Base-by-base conservation (phyloP, 2,888 invertebrate species). In the Drosophila infuscata region DNA sequence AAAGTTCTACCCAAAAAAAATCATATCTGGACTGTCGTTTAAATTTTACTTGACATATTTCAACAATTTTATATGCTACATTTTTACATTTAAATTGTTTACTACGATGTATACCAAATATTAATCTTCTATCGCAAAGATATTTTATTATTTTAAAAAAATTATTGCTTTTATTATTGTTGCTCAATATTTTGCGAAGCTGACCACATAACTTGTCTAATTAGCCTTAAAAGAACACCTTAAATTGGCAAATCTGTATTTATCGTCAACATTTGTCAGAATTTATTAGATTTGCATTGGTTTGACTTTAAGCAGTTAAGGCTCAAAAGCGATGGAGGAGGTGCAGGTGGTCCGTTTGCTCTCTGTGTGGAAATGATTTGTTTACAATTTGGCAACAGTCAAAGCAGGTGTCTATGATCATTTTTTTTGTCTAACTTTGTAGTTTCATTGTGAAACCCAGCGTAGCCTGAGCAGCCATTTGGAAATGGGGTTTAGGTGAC, bases 401-500 rank as follows among this genome's bases (percentile, higher is more conserved):
- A 30, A 51, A 51, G 68, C 48, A 56, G 32, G 36, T 76, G 72
- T 64, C 49, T 46, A 53, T 46, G 61, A 61, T 63, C 57, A 69
- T 60, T 59, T 49, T 60, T 49, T 61, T 70, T 49, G 38, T 38
- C 56, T 46, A 63, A 57, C 59, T 63, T 54, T 60, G 49, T 60
- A 8, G 17, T 25, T 11, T 52, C 25, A 57, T 78, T 68, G 67
- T 62, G 71, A 59, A 78, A 78, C 56, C 20, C 53, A 38, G 30
- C 65, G 41, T 30, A 70, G 59, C 54, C 52, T 64, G 62, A 54
- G 76, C 79, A 75, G 59, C 66, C 68, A 72, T 35, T 75, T 82
- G 82, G 65, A 84, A 76, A 85, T 77, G 79, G 57, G 59, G 79
- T 74, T 82, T 82, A 60, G 56, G 66, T 71, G 83, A 88, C 90